Evolutionary conservation across 1,140 invertebrate genomes (phyloP).

Genomic region (Tetranychus cinnabarinus): DNA sequence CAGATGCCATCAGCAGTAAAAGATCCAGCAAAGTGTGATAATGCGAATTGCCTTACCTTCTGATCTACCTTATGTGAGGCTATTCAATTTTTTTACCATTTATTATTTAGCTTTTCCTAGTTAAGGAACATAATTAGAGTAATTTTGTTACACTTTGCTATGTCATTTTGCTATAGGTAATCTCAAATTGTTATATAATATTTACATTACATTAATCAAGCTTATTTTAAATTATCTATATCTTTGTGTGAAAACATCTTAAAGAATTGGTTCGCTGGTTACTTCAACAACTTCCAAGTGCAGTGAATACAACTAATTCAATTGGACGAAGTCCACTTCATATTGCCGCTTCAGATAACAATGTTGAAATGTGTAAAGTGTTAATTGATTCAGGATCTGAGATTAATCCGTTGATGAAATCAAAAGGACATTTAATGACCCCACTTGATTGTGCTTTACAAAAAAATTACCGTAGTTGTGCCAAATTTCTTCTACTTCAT

Average conservation of each 20-base stretch:
- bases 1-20: too few species aligned
- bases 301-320: conserved; percentile 66
- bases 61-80: neutral
- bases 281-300: conserved; percentile 47
- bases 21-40: too few species aligned
- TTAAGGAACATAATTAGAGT: too few species aligned
- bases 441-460: conserved; percentile 69
- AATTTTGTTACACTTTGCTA: too few species aligned
- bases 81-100: too few species aligned
- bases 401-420: conserved; percentile 56
- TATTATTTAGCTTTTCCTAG: too few species aligned
- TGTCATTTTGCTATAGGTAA: too few species aligned
- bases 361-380: conserved; percentile 76
- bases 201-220: neutral
- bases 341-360: conserved; percentile 76
- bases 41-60: too few species aligned
- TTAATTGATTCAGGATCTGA: conserved; percentile 52
- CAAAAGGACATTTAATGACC: conserved; percentile 30
- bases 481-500: conserved; percentile 73
- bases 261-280: conserved; percentile 35
- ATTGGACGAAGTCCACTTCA: conserved; percentile 79
- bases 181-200: too few species aligned
- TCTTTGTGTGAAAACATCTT: neutral
- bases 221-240: too few species aligned
- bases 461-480: conserved; percentile 57